A percentile compares a stretch with the other conserved stretches of the same genome.
Evolutionary conservation across 2,888 invertebrate species (phyloP).

Genomic region (Shargacucullia verbasci): DNA sequence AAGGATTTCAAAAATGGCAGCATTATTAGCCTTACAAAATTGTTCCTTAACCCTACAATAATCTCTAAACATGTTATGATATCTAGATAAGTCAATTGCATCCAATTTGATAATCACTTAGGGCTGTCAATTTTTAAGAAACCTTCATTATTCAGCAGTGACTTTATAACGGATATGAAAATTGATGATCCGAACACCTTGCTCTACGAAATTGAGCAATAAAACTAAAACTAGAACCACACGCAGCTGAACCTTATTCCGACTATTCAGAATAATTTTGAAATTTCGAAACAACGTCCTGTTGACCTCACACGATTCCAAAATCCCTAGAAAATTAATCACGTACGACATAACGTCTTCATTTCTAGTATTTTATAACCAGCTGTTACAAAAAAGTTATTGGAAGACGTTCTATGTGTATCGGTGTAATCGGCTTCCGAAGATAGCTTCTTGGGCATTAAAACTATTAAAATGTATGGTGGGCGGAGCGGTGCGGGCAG

Average conservation of each 20-base stretch:
- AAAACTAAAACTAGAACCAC: constrained; percentile 32
- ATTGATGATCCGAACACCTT: constrained; percentile 36
- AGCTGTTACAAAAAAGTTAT: constrained; percentile 59
- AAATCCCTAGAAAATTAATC: constrained; percentile 57
- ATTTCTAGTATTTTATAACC: constrained; percentile 63
- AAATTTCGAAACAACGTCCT: constrained; percentile 34
- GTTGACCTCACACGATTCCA: constrained; percentile 57
- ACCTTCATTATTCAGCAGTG: no score
- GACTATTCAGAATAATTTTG: constrained; percentile 28
- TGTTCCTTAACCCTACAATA: no score
- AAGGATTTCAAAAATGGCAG: no score
- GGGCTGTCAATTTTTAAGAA: no score
- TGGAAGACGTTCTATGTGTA: constrained; percentile 51
- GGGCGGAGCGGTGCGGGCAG: constrained; percentile 75
- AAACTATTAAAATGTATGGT: constrained; percentile 84
- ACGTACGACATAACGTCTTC: constrained; percentile 68
- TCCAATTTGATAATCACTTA: no score
- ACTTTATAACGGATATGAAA: constrained; percentile 23
- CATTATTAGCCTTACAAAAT: no score
- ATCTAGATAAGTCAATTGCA: no score
- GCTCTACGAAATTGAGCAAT: constrained; percentile 44
- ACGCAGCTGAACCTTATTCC: constrained; percentile 32
- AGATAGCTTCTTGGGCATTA: constrained; percentile 75
- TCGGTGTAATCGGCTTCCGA: constrained; percentile 62
- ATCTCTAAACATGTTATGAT: no score